phyloP scores from a whole-genome alignment of 2,113 vertebrate genomes.

The Cairina moschata region DNA sequence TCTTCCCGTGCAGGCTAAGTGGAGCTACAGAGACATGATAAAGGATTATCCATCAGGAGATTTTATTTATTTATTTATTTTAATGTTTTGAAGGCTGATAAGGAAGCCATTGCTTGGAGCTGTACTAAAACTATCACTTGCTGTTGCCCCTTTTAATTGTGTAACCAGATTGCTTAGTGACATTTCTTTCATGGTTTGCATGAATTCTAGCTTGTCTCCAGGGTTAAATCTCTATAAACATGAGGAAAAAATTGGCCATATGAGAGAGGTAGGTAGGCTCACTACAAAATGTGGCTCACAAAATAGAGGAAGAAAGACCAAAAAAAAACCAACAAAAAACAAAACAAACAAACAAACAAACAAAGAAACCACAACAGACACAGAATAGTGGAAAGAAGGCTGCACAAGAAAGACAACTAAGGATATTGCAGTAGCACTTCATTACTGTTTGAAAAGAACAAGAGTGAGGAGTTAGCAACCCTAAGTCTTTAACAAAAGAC shows the following conservation, averaged over 20 bases:
- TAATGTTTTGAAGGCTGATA: slow-evolving; percentile 59
- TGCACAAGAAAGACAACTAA: not conserved
- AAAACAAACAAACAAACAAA: not conserved
- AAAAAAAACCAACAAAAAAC: not conserved
- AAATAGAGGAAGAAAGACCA: not conserved
- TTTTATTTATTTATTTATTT: not conserved
- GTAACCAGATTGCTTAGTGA: not conserved
- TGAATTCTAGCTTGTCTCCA: not conserved
- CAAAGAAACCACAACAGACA: not conserved
- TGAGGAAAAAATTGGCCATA: accelerated
- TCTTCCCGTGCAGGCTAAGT: slow-evolving; percentile 37
- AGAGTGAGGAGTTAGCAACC: not conserved
- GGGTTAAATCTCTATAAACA: not conserved
- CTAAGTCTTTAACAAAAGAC: not conserved
- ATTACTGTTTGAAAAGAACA: not conserved
- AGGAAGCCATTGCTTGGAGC: slow-evolving; percentile 31
- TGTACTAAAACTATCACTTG: slow-evolving; percentile 14
- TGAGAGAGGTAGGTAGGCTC: not conserved
- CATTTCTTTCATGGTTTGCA: not conserved
- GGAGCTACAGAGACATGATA: slow-evolving; percentile 53
- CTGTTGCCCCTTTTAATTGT: slow-evolving; percentile 18
- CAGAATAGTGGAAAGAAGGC: not conserved
- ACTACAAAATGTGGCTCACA: not conserved
- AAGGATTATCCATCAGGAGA: slow-evolving; percentile 55
- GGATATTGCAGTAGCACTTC: not conserved